phyloP scores from a whole-genome alignment of 1,140 invertebrate species.

The Solenopsis invicta region DNA sequence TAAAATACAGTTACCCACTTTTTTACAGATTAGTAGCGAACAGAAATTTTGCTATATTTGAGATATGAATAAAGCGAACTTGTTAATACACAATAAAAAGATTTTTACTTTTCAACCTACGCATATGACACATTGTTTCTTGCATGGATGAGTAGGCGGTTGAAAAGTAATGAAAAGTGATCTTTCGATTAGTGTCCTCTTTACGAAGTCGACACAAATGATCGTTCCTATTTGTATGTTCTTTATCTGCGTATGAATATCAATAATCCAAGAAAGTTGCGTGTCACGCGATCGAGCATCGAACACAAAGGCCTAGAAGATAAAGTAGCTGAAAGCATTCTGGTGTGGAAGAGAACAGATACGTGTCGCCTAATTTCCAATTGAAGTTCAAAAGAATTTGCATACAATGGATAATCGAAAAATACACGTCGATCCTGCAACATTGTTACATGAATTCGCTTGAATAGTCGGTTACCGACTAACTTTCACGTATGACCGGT shows the following conservation, averaged over 20 bases:
- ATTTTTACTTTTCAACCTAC: not conserved
- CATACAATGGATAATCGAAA: conserved; percentile 54
- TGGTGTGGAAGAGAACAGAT: not conserved
- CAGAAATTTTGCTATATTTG: conserved; percentile 9
- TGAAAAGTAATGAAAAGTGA: conserved; percentile 5
- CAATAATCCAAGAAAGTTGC: conserved; percentile 8
- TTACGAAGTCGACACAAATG: not conserved
- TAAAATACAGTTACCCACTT: not conserved
- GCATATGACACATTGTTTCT: not conserved
- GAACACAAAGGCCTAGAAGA: conserved; percentile 35
- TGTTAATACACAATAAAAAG: not conserved
- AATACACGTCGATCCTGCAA: conserved; percentile 23
- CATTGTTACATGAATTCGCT: not conserved
- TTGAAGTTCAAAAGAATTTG: conserved; percentile 8
- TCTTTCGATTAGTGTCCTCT: not conserved
- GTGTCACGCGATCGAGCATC: not conserved
- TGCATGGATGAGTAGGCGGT: not conserved
- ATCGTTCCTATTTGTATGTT: not conserved
- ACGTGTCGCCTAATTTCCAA: conserved; percentile 14
- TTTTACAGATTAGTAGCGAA: conserved; percentile 25
- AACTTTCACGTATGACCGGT: conserved; percentile 55
- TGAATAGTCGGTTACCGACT: not conserved
- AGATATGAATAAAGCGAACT: conserved; percentile 17
- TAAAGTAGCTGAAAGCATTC: not conserved
- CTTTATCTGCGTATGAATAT: not conserved